Base-by-base conservation (phyloP, 2,888 invertebrate genomes). In the Troglohyphantes excavatus region DNA sequence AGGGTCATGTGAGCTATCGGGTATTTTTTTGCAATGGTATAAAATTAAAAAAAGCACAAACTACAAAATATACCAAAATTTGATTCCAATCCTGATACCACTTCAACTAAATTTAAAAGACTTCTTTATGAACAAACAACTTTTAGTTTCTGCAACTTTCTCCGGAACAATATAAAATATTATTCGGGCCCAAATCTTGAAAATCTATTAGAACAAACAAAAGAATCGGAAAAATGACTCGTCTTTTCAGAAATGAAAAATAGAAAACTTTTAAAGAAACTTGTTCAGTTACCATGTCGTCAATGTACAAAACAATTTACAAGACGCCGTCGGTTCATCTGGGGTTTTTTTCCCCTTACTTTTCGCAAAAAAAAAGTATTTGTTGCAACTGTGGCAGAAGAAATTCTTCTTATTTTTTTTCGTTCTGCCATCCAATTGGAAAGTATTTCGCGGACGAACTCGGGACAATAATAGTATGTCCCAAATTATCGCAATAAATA, bases 401-500 rank as follows among this genome's bases (percentile, higher is more conserved):
- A 75, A 75, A 75, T n/a, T n/a, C 75, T 59, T 75, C 21, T 0
- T 75, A 7, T 75, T 33, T 29, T 26, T 68, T 68, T 68, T 29
- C 13, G 13, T 0, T 59, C 29, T 17, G 2, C 61, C 33, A 61
- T 29, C 27, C 39, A 53, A 75, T 61, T 75, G 75, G 33, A 75
- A 75, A 75, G 61, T 75, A 75, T 33, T 21, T 33, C 59, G 11
- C 75, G n/a, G 27, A 9, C 29, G 33, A 59, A 33, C 9, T 5
- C n/a, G 33, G 29, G 11, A 59, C 21, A 13, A 33, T n/a, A 59
- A 23, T 61, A 33, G n/a, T n/a, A 33, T 7, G 26, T 23, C 59
- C 73, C 21, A 61, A 75, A 75, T 75, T 75, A 59, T 29, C 75
- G 21, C 29, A 21, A n/a, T n/a, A n/a, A n/a, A n/a, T n/a, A n/a